Evolutionary conservation across 2,113 vertebrate genomes (phyloP).

Genomic region (Seriola rivoliana): DNA sequence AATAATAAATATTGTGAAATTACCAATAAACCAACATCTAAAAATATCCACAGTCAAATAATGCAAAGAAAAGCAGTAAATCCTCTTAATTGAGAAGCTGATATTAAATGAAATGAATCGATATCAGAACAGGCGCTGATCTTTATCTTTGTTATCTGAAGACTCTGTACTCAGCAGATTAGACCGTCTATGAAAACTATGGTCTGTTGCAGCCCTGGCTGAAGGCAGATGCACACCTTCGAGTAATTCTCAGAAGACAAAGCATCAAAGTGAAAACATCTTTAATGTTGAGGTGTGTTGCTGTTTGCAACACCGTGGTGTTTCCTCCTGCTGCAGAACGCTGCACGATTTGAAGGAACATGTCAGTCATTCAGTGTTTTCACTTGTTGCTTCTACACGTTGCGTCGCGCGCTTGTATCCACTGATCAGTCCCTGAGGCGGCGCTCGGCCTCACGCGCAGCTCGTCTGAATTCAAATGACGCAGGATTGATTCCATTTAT

Average conservation of each 20-base stretch:
- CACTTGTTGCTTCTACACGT: slow-evolving; percentile 30
- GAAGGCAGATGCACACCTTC: background rate
- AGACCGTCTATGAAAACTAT: background rate
- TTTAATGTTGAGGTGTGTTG: slow-evolving; percentile 8
- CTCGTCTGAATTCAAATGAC: background rate
- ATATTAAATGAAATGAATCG: too few species aligned
- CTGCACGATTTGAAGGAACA: slow-evolving; percentile 17
- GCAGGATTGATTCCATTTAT: background rate
- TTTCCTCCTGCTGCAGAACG: slow-evolving; percentile 28
- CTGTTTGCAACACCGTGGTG: background rate
- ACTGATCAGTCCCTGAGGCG: background rate
- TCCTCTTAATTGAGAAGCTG: background rate
- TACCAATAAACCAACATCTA: too few species aligned
- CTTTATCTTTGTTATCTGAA: too few species aligned
- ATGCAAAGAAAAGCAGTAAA: background rate
- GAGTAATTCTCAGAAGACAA: background rate
- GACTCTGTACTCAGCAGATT: background rate
- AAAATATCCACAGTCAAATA: too few species aligned
- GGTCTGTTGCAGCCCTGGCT: background rate
- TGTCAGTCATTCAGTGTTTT: slow-evolving; percentile 55
- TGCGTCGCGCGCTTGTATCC: slow-evolving; percentile 11
- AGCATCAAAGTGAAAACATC: slow-evolving; percentile 5
- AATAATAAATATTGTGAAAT: too few species aligned
- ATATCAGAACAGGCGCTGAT: too few species aligned
- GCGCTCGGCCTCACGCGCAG: background rate